These are phyloP conservation scores for Umimayanthus chanpuru DNA, from an alignment of 92 coral and sea anemone genomes.

Conservation along the genomic window DNA sequence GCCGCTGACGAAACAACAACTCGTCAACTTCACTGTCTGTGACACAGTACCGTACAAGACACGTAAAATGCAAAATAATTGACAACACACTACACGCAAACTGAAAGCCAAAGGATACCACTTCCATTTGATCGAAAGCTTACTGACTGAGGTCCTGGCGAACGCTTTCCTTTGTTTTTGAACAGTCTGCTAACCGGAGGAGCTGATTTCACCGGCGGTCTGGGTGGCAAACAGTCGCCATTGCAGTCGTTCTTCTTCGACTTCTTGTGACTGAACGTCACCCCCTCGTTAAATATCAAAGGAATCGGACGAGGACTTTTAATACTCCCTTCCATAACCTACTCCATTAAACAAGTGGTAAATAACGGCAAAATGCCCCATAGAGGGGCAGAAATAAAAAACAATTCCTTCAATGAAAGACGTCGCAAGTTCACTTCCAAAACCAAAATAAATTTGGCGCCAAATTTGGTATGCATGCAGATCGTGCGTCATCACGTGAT, in stretches of 20 bases:
- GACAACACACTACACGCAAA: background rate
- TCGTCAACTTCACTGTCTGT: background rate
- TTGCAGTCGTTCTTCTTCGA: slow-evolving; percentile 59
- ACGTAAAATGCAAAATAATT: background rate
- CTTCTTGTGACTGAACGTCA: slow-evolving; percentile 91
- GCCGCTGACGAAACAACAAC: background rate
- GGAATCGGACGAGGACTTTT: slow-evolving; percentile 98
- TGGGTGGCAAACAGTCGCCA: slow-evolving; percentile 92
- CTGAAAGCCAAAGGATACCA: slow-evolving; percentile 82
- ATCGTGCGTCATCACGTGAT: slow-evolving; percentile 13
- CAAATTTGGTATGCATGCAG: slow-evolving; percentile 64
- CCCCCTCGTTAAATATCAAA: slow-evolving; percentile 77
- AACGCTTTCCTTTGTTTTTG: slow-evolving; percentile 81
- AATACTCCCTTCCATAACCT: slow-evolving; percentile 70
- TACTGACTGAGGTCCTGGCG: slow-evolving; percentile 85
- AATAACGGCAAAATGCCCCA: slow-evolving; percentile 48
- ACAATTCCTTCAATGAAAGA: background rate
- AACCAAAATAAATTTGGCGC: slow-evolving; percentile 90
- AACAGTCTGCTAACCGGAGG: slow-evolving; percentile 98
- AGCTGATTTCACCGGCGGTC: slow-evolving; percentile 97
- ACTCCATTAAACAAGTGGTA: slow-evolving; percentile 9
- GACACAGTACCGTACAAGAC: background rate
- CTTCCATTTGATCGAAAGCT: slow-evolving; percentile 83
- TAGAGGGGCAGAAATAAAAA: slow-evolving; percentile 6
- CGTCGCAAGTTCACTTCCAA: background rate